Base-by-base conservation (phyloP, 2,113 vertebrate species). In the Taurulus bubalis region DNA sequence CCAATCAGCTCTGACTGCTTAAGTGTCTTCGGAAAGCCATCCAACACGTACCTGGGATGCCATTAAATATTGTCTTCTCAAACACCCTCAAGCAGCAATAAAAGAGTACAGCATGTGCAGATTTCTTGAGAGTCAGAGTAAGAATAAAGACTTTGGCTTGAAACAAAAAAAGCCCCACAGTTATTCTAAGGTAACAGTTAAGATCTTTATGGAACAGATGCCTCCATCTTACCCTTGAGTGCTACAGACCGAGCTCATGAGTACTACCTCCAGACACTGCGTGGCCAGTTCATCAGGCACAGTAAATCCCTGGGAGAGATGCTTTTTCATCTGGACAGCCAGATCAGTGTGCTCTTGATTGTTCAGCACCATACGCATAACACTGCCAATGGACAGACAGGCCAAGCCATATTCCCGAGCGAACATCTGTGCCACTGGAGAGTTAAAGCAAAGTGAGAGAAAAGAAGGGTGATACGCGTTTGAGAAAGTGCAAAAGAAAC, bases 21-120 rank as follows among this genome's bases (percentile, higher is more conserved):
- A 68, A 89, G 90, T 60, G 97, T 98, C 86, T 95, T 80, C 32
- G 98, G 98, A 85, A 96, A 99, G 32, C 97, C 97, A 88, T 99
- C 98, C 66, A 99, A 90, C 82, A 99, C 95, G 79, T 96, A 94
- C 81, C 98, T 99, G 88, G 16, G 82, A 75, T 56, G 60, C 82
- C 3, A 90, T 84, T 26, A 56, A 70, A 51, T 15, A 45, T 32
- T 10, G 12, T 62, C 58, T 40, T 63, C 18, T 76, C 3, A 64
- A 24, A 59, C 20, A 63, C 12, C 26, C 26, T 30, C 16, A 70
- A 73, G 18, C 15, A 56, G 38, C n/a, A 47, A 45, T 49, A 63
- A 73, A 7, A 36, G 16, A 53, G 20, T 28, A 53, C 8, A 66
- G 5, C 4, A 60, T 28, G 16, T 38, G 22, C 12, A 75, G 71